Evolutionary conservation across 2,113 vertebrate species (phyloP).

Genomic region (Montifringilla adamsi): DNA sequence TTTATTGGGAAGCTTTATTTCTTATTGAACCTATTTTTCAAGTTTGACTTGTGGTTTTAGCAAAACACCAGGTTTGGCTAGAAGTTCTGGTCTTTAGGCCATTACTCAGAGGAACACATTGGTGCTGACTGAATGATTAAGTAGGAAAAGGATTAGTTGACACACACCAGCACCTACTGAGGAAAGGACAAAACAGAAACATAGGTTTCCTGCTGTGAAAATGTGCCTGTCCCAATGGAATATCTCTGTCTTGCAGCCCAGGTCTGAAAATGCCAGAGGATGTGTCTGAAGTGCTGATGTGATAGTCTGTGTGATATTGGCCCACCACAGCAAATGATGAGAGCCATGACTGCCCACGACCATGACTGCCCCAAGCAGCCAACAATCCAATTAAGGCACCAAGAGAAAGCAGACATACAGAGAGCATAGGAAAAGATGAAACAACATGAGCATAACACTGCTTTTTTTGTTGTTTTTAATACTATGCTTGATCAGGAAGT

Average conservation of each 20-base stretch:
- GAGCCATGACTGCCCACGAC: neutral
- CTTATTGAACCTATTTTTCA: conserved; percentile 16
- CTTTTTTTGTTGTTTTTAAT: neutral
- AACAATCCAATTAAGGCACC: neutral
- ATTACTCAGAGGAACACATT: neutral
- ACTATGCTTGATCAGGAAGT: neutral
- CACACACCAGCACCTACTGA: conserved; percentile 1
- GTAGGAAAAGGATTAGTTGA: conserved; percentile 23
- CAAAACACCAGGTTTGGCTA: neutral
- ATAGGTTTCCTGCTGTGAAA: neutral
- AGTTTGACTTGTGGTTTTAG: conserved; percentile 19
- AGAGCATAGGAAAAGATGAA: neutral
- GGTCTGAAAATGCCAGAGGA: neutral
- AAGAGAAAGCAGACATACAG: neutral
- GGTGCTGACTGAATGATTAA: conserved; percentile 24
- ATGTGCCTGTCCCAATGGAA: neutral
- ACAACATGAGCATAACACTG: neutral
- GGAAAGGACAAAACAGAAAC: conserved; percentile 21
- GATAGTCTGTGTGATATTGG: neutral
- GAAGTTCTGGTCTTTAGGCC: neutral
- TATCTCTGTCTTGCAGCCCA: neutral
- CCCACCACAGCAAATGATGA: neutral
- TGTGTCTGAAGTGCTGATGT: neutral
- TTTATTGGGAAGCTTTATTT: conserved; percentile 15
- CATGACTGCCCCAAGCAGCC: neutral